Conservation (phyloP, 1,140 invertebrate species). For the Drosophila nikananu region DNA sequence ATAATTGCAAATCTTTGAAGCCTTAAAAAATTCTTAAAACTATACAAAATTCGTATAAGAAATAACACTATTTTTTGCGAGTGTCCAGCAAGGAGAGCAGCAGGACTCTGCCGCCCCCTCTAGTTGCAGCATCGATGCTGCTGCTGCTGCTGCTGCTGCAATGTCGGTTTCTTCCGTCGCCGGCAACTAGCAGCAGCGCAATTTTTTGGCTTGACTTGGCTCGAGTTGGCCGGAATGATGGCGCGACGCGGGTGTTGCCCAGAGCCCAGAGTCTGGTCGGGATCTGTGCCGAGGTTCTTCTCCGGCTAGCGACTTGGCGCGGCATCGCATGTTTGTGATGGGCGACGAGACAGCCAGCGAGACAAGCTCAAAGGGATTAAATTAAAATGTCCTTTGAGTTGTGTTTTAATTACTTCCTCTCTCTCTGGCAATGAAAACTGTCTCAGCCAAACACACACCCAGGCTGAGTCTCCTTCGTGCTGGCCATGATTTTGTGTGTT, state of each 20-base stretch:
- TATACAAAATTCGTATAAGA: neutral
- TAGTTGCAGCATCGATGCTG: constrained; percentile 42
- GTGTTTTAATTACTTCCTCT: constrained; percentile 83
- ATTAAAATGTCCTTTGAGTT: constrained; percentile 84
- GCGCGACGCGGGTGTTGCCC: constrained; percentile 7
- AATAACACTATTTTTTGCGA: neutral
- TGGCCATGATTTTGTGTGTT: constrained; percentile 35
- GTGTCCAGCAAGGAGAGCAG: constrained; percentile 25
- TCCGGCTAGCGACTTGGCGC: constrained; percentile 28
- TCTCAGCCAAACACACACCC: constrained; percentile 23
- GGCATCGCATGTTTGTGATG: constrained; percentile 76
- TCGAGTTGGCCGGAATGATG: constrained; percentile 18
- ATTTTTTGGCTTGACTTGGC: constrained; percentile 62
- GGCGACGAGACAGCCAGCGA: constrained; percentile 79
- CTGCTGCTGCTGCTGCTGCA: constrained; percentile 32
- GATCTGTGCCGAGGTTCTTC: constrained; percentile 16
- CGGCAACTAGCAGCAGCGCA: constrained; percentile 31
- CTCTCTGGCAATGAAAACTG: constrained; percentile 59
- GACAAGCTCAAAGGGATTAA: constrained; percentile 83
- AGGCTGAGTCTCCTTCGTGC: neutral
- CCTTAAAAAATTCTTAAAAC: neutral
- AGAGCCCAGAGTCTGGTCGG: neutral
- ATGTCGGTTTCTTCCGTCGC: constrained; percentile 35
- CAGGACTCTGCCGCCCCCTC: neutral
- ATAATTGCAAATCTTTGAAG: neutral